Evolutionary conservation across 2,113 vertebrate genomes (phyloP).

Genomic region (Perca schrenkii): DNA sequence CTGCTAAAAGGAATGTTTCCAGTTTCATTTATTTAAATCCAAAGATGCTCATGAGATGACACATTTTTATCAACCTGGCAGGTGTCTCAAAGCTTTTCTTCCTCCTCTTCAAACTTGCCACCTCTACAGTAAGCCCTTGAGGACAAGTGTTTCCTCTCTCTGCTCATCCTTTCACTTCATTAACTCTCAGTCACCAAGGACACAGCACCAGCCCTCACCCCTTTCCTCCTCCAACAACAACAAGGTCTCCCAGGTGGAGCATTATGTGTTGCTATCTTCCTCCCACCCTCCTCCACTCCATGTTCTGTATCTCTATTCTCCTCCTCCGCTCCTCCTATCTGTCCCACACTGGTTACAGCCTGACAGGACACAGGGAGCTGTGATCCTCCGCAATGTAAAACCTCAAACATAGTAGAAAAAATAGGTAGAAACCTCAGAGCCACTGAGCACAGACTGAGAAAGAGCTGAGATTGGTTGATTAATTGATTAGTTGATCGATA

Average conservation of each 20-base stretch:
- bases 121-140: constrained; percentile 59
- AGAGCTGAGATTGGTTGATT: neutral
- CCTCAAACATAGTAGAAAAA: neutral
- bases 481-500: neutral
- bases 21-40: constrained; percentile 9
- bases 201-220: constrained; percentile 67
- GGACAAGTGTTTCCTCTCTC: constrained; percentile 74
- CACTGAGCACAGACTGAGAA: neutral
- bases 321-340: constrained; percentile 10
- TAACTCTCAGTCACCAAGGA: constrained; percentile 85
- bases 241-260: constrained; percentile 80
- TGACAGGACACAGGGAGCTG: neutral
- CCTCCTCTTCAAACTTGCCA: constrained; percentile 44
- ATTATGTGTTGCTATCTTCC: constrained; percentile 68
- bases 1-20: neutral
- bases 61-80: constrained; percentile 32
- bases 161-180: constrained; percentile 78
- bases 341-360: constrained; percentile 16
- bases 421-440: neutral
- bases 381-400: neutral
- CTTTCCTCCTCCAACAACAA: constrained; percentile 76
- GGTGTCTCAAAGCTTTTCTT: constrained; percentile 21
- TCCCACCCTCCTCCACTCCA: constrained; percentile 12
- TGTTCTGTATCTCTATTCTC: neutral
- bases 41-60: constrained; percentile 4